These are phyloP conservation scores for Cephalopachus bancanus DNA, from an alignment of 2,797 vertebrate genomes.

Conservation along the genomic window DNA sequence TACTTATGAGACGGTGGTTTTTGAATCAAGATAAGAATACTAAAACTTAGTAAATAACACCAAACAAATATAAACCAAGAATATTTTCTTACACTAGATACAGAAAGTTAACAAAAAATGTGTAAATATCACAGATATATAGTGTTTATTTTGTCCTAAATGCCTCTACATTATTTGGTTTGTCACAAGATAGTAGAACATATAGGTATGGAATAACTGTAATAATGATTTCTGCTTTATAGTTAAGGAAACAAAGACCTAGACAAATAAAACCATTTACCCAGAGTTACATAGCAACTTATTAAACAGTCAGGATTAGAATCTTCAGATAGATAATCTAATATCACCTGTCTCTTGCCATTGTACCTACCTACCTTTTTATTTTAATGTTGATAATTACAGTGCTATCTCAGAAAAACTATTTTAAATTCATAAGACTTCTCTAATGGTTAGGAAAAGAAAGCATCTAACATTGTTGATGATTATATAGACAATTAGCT, in stretches of 20 bases:
- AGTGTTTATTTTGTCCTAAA: not conserved
- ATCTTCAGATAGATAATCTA: not conserved
- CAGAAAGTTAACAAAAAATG: not conserved
- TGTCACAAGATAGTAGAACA: not conserved
- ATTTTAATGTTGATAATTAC: not conserved
- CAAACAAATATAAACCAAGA: constrained; percentile 1
- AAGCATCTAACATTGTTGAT: not conserved
- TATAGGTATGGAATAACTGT: not conserved
- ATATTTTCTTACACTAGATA: not conserved
- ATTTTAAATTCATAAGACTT: not conserved
- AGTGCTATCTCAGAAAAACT: not conserved
- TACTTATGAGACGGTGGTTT: not conserved
- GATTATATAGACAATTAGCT: not conserved
- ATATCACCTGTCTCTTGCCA: not conserved
- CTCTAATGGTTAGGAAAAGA: not conserved
- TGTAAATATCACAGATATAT: not conserved
- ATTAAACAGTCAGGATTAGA: not conserved
- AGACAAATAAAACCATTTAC: not conserved
- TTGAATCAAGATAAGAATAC: not conserved
- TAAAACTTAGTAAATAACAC: not conserved
- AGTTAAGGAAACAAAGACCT: not conserved
- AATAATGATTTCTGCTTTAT: not conserved
- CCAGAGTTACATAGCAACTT: not conserved
- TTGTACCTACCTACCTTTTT: not conserved
- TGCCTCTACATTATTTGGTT: not conserved